Conservation (phyloP, 2,888 invertebrate genomes). For the Drosophila differens region DNA sequence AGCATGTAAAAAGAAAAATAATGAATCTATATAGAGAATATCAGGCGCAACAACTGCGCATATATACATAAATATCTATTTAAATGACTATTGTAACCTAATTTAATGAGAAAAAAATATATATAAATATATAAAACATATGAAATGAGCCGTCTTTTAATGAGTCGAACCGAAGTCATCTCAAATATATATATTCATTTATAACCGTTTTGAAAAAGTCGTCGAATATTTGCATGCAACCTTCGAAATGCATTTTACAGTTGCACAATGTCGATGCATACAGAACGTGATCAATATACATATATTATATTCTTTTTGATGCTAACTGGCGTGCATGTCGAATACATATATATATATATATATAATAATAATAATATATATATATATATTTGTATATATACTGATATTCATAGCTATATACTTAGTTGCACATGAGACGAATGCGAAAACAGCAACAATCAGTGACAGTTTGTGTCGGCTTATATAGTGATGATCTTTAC, state of each 20-base stretch:
- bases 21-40: constrained; percentile 47
- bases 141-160: not conserved
- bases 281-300: constrained; percentile 58
- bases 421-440: constrained; percentile 33
- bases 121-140: constrained; percentile 37
- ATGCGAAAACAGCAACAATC: constrained; percentile 47
- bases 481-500: constrained; percentile 15
- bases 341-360: constrained; percentile 5
- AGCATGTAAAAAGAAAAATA: constrained; percentile 29
- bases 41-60: constrained; percentile 33
- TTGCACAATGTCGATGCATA: constrained; percentile 54
- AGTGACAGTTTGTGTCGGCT: constrained; percentile 21
- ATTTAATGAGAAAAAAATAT: constrained; percentile 46
- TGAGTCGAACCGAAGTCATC: not conserved
- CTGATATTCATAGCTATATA: constrained; percentile 1
- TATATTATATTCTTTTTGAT: not conserved
- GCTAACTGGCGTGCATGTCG: too few relatives aligned
- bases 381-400: constrained; percentile 7
- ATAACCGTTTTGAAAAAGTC: not conserved
- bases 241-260: constrained; percentile 57
- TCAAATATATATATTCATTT: not conserved
- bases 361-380: not conserved
- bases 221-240: constrained; percentile 44
- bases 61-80: constrained; percentile 13
- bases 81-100: constrained; percentile 62